phyloP scores from a whole-genome alignment of 1,140 invertebrate genomes.

The Antheraea pernyi region DNA sequence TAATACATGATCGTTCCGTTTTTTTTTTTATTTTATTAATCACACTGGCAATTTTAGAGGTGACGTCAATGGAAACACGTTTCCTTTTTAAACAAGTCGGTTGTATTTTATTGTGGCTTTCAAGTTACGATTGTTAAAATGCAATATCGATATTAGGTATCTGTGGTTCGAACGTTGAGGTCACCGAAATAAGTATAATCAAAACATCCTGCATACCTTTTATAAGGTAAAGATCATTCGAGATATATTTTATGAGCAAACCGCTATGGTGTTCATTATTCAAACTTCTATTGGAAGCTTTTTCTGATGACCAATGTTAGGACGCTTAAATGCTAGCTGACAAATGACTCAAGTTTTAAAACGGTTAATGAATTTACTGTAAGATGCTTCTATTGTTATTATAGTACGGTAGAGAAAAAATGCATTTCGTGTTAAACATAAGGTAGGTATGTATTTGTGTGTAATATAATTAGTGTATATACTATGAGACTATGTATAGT shows the following conservation, averaged over 20 bases:
- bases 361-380: too few species aligned
- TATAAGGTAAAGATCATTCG: background rate
- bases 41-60: background rate
- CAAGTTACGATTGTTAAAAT: background rate
- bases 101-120: background rate
- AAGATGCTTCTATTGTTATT: too few species aligned
- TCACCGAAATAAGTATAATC: background rate
- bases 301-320: too few species aligned
- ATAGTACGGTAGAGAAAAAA: too few species aligned
- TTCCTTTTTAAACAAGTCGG: background rate
- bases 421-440: too few species aligned
- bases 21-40: background rate
- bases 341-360: too few species aligned
- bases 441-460: too few species aligned
- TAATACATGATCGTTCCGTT: slow-evolving; percentile 21
- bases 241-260: background rate
- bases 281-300: too few species aligned
- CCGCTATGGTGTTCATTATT: background rate
- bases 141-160: background rate
- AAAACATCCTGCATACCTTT: background rate
- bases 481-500: too few species aligned
- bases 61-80: background rate
- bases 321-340: too few species aligned
- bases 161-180: background rate
- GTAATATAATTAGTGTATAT: too few species aligned